phyloP scores from a whole-genome alignment of 2,888 invertebrate species.

The Branchinecta sandiegonensis region DNA sequence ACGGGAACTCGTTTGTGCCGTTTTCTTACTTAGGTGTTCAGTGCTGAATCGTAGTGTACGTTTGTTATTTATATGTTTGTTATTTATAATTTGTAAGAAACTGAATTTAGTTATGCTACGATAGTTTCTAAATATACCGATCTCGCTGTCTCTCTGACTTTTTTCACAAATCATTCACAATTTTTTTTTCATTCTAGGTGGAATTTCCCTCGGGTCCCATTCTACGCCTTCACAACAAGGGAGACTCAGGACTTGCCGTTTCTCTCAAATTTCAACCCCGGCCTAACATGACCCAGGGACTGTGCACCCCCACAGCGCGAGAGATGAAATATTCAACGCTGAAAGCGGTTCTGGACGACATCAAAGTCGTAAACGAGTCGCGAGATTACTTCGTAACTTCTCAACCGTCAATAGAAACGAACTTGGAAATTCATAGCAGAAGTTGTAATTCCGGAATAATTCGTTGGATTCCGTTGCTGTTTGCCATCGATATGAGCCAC shows the following conservation, averaged over 20 bases:
- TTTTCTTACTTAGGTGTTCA: too few relatives aligned
- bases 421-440: slow-evolving; percentile 9
- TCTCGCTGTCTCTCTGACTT: too few relatives aligned
- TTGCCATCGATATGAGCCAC: slow-evolving; percentile 19
- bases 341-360: not conserved
- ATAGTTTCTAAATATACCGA: too few relatives aligned
- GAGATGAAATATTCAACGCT: not conserved
- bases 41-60: too few relatives aligned
- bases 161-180: too few relatives aligned
- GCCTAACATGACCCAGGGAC: slow-evolving; percentile 15
- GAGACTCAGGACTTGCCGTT: slow-evolving; percentile 24
- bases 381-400: not conserved
- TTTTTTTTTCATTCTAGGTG: slow-evolving; percentile 17
- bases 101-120: too few relatives aligned
- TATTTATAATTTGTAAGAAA: too few relatives aligned
- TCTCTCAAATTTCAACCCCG: slow-evolving; percentile 18
- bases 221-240: slow-evolving; percentile 23
- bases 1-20: too few relatives aligned
- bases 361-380: not conserved
- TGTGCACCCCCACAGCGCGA: slow-evolving; percentile 8
- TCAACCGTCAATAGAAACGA: not conserved
- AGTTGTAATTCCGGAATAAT: not conserved
- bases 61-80: too few relatives aligned
- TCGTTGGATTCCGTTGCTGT: slow-evolving; percentile 16
- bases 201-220: slow-evolving; percentile 20